phyloP scores from a whole-genome alignment of 2,113 vertebrate genomes.

The Clarias batrachus region DNA sequence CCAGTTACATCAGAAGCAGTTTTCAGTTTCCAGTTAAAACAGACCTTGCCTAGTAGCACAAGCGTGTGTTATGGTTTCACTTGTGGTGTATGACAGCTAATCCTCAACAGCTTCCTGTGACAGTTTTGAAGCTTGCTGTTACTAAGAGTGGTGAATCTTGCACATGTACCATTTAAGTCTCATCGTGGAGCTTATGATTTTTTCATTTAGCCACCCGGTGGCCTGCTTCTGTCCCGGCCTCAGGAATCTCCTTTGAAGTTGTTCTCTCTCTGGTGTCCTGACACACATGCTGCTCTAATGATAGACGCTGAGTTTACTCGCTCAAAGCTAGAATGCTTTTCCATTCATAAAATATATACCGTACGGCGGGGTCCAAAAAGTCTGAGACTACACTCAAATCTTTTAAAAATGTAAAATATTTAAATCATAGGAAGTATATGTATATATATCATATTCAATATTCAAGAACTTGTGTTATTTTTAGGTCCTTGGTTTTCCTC shows the following conservation, averaged over 20 bases:
- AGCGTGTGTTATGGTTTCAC: not conserved
- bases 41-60: not conserved
- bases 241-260: slow-evolving; percentile 12
- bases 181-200: not conserved
- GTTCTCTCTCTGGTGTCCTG: slow-evolving; percentile 39
- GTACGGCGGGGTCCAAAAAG: not conserved
- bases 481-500: not conserved
- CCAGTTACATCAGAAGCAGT: not conserved
- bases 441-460: not conserved
- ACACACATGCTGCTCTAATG: slow-evolving; percentile 29
- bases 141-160: not conserved
- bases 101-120: slow-evolving; percentile 14
- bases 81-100: not conserved
- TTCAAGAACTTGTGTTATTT: not conserved
- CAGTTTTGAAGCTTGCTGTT: not conserved
- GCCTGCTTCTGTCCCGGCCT: slow-evolving; percentile 28
- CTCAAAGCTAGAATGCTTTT: slow-evolving; percentile 1
- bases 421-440: not conserved
- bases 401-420: not conserved
- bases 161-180: not conserved
- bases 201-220: slow-evolving; percentile 3
- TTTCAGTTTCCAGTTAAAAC: not conserved
- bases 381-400: not conserved
- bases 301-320: not conserved
- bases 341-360: slow-evolving; percentile 3